A percentile compares a stretch with the other conserved stretches of the same genome.
These are phyloP conservation scores for Lasaia peninsularis DNA, from an alignment of 1,140 invertebrate genomes.

Conservation along the genomic window DNA sequence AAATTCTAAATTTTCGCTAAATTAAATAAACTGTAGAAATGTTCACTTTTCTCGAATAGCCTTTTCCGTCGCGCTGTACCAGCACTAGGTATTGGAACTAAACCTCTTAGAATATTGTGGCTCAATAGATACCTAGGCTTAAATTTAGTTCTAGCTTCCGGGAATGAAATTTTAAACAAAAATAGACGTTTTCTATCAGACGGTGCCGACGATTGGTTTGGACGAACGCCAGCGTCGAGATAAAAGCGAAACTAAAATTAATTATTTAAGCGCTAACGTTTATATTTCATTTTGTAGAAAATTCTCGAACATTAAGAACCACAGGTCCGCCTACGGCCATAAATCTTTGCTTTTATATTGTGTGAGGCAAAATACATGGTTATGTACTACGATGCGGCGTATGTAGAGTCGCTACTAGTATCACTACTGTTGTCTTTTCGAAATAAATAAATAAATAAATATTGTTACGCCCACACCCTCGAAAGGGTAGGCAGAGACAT, in stretches of 20 bases:
- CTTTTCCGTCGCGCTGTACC: neutral
- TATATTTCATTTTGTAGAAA: constrained; percentile 1
- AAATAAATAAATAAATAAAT: too few relatives aligned
- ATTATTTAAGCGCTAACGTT: constrained; percentile 1
- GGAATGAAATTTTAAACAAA: constrained; percentile 28
- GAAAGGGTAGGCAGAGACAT: too few relatives aligned
- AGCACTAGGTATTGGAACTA: neutral
- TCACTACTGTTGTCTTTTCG: too few relatives aligned
- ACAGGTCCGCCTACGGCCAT: neutral
- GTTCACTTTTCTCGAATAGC: neutral
- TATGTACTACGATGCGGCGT: too few relatives aligned
- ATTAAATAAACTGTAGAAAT: too few relatives aligned
- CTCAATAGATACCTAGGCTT: constrained; percentile 6
- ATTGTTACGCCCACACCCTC: too few relatives aligned
- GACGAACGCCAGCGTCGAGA: constrained; percentile 3
- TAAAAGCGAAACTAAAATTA: constrained; percentile 10
- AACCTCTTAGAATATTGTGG: neutral
- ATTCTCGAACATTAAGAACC: neutral
- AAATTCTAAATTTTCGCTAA: too few relatives aligned
- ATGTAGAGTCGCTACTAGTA: too few relatives aligned
- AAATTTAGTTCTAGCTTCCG: constrained; percentile 4
- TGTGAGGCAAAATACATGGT: too few relatives aligned
- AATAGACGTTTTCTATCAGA: constrained; percentile 25
- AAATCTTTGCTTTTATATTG: neutral
- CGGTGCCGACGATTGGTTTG: constrained; percentile 22